Evolutionary conservation across 2,797 vertebrate species (phyloP), one percentile per base, ranked within the genome.

Genomic region (Hypotaenidia philippensis): DNA sequence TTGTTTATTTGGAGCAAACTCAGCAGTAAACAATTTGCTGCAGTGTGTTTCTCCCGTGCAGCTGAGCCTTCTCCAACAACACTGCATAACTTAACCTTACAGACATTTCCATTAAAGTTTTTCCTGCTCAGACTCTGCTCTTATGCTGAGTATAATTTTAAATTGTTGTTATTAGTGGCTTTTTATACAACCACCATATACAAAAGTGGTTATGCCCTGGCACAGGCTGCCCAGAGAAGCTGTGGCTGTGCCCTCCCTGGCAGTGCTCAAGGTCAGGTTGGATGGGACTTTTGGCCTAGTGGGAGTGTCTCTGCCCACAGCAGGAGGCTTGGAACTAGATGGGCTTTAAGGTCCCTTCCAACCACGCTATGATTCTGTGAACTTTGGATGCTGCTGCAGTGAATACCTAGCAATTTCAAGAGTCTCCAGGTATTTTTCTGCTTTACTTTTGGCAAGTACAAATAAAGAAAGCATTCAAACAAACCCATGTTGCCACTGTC

Each of bases 401-500:
- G 13, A 56, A 50, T 38, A 6, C 23, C 16, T 26, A 57, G 47
- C 18, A 45, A 36, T 86, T 86, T 87, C 11, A 41, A 34, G 34
- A 76, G 9, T 56, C 26, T 69, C 76, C 20, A 27, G 15, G 22
- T 64, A 56, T 94, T 68, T 47, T 56, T 87, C 12, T 70, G 16
- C 38, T 77, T 64, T 20, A 6, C 4, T 64, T 65, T 82, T 81
- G 82, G 22, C 6, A 45, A 25, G 4, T 36, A 21, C 38, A 29
- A 57, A 41, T 4, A 59, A 23, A 65, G 32, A 68, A 71, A 72
- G 2, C 20, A 40, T 49, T 78, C 36, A 64, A 50, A 63, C 5
- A 74, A 87, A n/a, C 1, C 7, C 6, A 11, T 2, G 11, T 5
- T 12, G 4, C 15, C 10, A 36, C 20, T 29, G 3, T n/a, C 6